Conservation (phyloP, 2,888 invertebrate genomes). For the Drosophila birchii region DNA sequence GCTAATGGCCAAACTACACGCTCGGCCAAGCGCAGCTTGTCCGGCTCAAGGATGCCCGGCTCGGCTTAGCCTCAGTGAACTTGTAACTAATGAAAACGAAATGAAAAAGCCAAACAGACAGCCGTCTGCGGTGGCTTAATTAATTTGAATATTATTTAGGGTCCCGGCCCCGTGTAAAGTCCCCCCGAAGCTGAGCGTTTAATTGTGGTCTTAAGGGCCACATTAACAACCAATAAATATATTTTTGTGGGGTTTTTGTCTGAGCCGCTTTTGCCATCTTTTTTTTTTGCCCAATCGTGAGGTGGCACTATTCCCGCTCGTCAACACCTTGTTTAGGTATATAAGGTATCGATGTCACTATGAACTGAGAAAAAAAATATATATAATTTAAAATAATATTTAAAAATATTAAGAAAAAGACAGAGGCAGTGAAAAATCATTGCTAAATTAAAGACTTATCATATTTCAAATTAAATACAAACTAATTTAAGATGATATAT, state of each 20-base stretch:
- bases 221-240: constrained; percentile 9
- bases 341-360: constrained; percentile 4
- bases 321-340: constrained; percentile 11
- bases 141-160: constrained; percentile 45
- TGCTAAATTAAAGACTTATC: neutral
- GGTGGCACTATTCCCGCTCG: constrained; percentile 22
- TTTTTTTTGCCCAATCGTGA: constrained; percentile 23
- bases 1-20: constrained; percentile 65
- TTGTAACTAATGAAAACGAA: constrained; percentile 41
- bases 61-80: constrained; percentile 40
- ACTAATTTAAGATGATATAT: too few relatives aligned
- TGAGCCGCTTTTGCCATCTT: neutral
- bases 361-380: constrained; percentile 3
- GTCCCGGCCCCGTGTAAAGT: constrained; percentile 18
- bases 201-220: constrained; percentile 3
- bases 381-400: too few relatives aligned
- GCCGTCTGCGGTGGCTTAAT: constrained; percentile 37
- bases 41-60: constrained; percentile 62
- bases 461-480: neutral
- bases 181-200: constrained; percentile 28
- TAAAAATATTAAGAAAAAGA: neutral
- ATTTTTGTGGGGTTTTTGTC: constrained; percentile 7
- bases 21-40: constrained; percentile 44
- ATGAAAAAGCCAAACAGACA: constrained; percentile 30
- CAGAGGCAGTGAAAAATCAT: neutral